Conservation (phyloP, 2,888 invertebrate species). For the Caenorhabditis wallacei region DNA sequence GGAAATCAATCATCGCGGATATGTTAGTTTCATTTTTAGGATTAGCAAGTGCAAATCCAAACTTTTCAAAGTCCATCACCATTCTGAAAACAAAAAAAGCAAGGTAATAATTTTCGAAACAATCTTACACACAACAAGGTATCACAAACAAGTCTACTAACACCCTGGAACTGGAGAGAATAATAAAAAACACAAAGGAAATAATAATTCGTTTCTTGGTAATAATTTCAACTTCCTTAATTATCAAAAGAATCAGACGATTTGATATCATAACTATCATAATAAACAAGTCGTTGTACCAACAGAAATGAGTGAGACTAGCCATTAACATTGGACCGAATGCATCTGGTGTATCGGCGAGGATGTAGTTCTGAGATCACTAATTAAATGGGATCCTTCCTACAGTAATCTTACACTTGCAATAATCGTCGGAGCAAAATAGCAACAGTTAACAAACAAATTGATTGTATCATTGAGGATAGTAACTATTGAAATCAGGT, state of each 20-base stretch:
- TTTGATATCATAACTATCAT: constrained; percentile 31
- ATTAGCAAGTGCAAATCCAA: constrained; percentile 14
- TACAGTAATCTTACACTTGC: constrained; percentile 23
- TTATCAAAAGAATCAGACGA: background rate
- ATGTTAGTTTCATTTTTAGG: constrained; percentile 9
- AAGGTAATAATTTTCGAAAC: too few relatives aligned
- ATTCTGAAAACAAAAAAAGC: background rate
- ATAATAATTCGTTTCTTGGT: background rate
- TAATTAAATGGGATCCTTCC: background rate
- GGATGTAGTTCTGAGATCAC: constrained; percentile 25
- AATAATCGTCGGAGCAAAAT: constrained; percentile 37
- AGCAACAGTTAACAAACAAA: constrained; percentile 21
- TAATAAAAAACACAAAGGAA: background rate
- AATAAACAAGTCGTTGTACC: constrained; percentile 34
- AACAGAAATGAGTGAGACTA: constrained; percentile 23
- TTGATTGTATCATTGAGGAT: constrained; percentile 32
- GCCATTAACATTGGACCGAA: background rate
- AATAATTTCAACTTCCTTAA: constrained; percentile 20
- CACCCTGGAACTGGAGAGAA: constrained; percentile 5
- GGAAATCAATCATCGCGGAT: background rate
- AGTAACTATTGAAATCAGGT: constrained; percentile 20
- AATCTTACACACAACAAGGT: constrained; percentile 48
- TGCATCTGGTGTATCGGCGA: constrained; percentile 18
- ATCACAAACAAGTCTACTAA: constrained; percentile 8
- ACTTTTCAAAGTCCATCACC: constrained; percentile 15